Conservation (phyloP, 2,888 invertebrate genomes). For the Camponotus fellah region DNA sequence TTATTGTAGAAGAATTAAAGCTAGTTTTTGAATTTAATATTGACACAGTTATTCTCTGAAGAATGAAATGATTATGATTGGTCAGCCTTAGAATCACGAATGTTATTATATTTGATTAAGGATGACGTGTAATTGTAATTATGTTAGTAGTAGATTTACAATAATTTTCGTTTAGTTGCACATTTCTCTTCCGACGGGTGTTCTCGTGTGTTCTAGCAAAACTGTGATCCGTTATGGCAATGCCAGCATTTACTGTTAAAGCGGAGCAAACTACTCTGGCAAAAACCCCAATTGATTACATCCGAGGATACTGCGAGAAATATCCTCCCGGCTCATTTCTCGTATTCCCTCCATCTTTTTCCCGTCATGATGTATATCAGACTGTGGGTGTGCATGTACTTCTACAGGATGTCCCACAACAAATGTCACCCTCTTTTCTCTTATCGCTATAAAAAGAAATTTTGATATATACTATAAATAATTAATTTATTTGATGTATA, state of each 20-base stretch:
- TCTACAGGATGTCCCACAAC: conserved; percentile 20
- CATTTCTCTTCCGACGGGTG: conserved; percentile 65
- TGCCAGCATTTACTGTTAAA: conserved; percentile 73
- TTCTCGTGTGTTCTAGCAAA: conserved; percentile 74
- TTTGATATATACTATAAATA: neutral
- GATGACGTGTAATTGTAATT: too few relatives aligned
- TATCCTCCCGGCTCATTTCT: conserved; percentile 56
- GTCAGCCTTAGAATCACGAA: too few relatives aligned
- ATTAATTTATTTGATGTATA: neutral
- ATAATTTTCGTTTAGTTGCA: conserved; percentile 31
- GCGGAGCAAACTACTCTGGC: conserved; percentile 62
- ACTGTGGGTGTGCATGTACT: conserved; percentile 22
- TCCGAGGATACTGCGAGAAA: conserved; percentile 66
- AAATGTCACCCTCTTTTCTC: neutral
- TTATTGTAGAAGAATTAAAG: too few relatives aligned
- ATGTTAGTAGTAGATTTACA: too few relatives aligned
- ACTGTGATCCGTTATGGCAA: conserved; percentile 74
- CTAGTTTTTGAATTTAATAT: too few relatives aligned
- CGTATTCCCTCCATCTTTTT: conserved; percentile 54
- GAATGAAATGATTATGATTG: too few relatives aligned
- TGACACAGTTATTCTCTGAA: too few relatives aligned
- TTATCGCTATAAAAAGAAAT: neutral
- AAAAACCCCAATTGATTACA: conserved; percentile 78
- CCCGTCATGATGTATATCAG: conserved; percentile 40
- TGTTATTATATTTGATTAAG: too few relatives aligned